Conservation (phyloP, 2,888 invertebrate genomes). For the Plemyria rubiginata region DNA sequence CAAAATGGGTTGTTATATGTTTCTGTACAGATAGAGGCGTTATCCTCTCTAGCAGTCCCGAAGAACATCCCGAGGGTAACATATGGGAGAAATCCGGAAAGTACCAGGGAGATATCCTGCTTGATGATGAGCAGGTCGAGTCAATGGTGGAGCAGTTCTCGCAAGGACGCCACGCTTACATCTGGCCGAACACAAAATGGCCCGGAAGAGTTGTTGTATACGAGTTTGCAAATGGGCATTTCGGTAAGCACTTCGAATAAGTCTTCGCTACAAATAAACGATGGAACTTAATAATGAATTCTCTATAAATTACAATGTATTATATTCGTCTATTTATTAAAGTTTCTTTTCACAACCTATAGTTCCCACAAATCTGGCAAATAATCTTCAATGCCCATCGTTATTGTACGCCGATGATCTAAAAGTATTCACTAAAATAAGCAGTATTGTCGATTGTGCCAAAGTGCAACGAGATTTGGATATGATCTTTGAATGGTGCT, state of each 20-base stretch:
- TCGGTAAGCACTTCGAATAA: conserved; percentile 40
- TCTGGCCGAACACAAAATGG: conserved; percentile 57
- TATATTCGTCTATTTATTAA: no score
- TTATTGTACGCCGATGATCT: no score
- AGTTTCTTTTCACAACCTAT: no score
- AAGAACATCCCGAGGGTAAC: conserved; percentile 31
- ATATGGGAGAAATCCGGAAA: conserved; percentile 63
- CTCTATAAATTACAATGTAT: no score
- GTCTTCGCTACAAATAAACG: neutral
- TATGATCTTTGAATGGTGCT: no score
- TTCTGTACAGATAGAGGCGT: conserved; percentile 37
- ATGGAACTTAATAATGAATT: no score
- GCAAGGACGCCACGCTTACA: conserved; percentile 54
- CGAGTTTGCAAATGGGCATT: conserved; percentile 51
- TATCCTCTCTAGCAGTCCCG: conserved; percentile 48
- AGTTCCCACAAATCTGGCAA: no score
- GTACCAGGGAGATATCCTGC: conserved; percentile 62
- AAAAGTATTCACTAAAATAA: no score
- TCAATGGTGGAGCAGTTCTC: conserved; percentile 52
- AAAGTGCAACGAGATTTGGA: no score
- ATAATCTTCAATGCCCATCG: no score
- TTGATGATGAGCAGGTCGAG: conserved; percentile 56
- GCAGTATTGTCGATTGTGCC: no score
- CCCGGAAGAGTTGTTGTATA: conserved; percentile 52
- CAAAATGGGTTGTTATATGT: neutral